phyloP scores from a whole-genome alignment of 1,140 invertebrate species.

The Zelostemma sp. region DNA sequence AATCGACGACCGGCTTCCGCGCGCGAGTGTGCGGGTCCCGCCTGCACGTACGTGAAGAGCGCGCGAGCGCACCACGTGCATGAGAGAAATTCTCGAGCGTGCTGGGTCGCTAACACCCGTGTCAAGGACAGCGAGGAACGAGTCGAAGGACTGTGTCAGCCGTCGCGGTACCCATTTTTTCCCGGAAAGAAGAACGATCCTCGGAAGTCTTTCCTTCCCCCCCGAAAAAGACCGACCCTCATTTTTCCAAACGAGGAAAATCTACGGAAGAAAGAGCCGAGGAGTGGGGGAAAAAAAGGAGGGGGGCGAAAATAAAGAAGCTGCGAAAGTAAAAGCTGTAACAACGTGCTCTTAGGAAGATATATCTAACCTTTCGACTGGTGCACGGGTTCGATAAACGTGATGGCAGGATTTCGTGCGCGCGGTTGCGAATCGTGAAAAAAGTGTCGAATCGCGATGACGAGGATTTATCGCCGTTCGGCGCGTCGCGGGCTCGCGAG shows the following conservation, averaged over 20 bases:
- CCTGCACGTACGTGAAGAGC: conserved; percentile 16
- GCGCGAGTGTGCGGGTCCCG: conserved; percentile 13
- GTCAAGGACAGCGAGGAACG: conserved; percentile 62
- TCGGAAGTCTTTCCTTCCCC: conserved; percentile 37
- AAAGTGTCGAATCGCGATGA: not conserved
- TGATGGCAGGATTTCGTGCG: conserved; percentile 20
- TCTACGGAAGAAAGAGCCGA: not conserved
- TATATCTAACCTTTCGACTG: conserved; percentile 35
- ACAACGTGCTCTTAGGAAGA: conserved; percentile 22
- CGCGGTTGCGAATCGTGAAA: conserved; percentile 3
- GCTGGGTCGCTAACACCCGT: conserved; percentile 54
- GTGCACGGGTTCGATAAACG: conserved; percentile 26
- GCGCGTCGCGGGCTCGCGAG: no score
- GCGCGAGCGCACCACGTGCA: conserved; percentile 24
- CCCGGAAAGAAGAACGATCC: conserved; percentile 43
- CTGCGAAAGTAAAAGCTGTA: not conserved
- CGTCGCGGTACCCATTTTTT: conserved; percentile 49
- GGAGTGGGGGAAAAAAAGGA: not conserved
- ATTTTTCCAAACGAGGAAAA: conserved; percentile 6
- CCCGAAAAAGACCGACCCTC: conserved; percentile 4
- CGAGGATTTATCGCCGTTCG: no score
- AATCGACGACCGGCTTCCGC: conserved; percentile 43
- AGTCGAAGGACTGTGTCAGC: conserved; percentile 58
- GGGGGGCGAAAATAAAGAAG: not conserved
- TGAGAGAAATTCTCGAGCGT: conserved; percentile 49